phyloP scores from a whole-genome alignment of 2,113 vertebrate species.

The Callospermophilus lateralis region DNA sequence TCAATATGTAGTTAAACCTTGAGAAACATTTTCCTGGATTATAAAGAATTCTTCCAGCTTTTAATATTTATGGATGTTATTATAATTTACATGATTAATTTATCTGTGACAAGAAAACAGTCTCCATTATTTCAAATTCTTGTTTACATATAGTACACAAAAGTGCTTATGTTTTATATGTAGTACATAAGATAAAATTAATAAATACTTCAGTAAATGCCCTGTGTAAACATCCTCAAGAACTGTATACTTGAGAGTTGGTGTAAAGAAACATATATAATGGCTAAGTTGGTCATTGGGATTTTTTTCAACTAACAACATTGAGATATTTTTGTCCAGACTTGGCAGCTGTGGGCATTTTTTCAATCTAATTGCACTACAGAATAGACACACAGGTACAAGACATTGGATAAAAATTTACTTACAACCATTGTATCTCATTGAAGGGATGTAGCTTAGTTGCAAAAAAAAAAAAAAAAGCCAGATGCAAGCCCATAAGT shows the following conservation, averaged over 20 bases:
- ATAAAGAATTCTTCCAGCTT: neutral
- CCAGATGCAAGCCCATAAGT: conserved; percentile 44
- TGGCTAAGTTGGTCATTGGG: neutral
- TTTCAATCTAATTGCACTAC: neutral
- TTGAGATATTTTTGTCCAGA: neutral
- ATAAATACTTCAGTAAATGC: neutral
- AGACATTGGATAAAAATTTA: conserved; percentile 34
- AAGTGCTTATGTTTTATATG: neutral
- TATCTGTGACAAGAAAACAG: conserved; percentile 1
- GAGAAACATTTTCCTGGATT: neutral
- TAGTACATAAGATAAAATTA: neutral
- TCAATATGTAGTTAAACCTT: neutral
- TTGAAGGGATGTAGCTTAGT: conserved; percentile 40
- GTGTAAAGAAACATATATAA: neutral
- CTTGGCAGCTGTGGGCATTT: neutral
- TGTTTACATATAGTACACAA: neutral
- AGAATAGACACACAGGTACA: neutral
- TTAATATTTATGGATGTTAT: conserved; percentile 7
- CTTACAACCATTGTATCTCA: neutral
- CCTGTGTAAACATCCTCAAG: neutral
- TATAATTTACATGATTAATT: conserved; percentile 5
- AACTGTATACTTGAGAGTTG: neutral
- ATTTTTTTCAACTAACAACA: conserved; percentile 27
- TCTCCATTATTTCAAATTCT: neutral
- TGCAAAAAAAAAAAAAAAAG: conserved; percentile 45